Evolutionary conservation across 2,113 vertebrate genomes (phyloP), one percentile per base, ranked within the genome.

Genomic region (Diadophis punctatus): DNA sequence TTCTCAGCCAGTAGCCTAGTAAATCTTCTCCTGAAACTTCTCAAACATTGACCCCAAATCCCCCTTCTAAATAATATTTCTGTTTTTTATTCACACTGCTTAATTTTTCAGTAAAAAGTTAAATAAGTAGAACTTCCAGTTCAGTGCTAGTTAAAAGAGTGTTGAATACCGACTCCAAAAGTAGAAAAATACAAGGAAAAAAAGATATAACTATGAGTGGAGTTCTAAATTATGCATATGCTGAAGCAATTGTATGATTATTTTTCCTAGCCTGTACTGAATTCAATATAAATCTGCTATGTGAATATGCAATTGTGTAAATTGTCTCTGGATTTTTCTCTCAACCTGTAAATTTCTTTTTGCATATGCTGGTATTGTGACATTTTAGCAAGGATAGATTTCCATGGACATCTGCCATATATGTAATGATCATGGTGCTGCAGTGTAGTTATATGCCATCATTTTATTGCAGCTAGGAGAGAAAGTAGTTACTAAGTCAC

Each of bases 401-500:
- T 56, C 91, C 30, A 18, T 86, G 87, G 93, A 90, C 89, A 93
- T 68, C 89, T 90, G 74, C 88, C 74, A 93, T 91, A 30, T 60
- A 91, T 53, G 55, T 53, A 90, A 34, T 1, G 86, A 51, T 87
- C 95, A 60, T 52, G 90, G 60, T 0, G 1, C 53, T 51, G 84
- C 25, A 63, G 39, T 90, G 74, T 89, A 95, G 74, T 89, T 53
- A 93, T 93, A 14, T 80, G 90, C 91, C 95, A 93, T 88, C 91
- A 74, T 93, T 96, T 96, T 74, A 90, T 58, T 91, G 93, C 86
- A 16, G 89, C 93, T 89, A 92, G 53, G 0, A 5, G 86, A 87
- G 86, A 91, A 87, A 95, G 90, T 6, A 53, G 92, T 93, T 95
- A 94, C 95, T 92, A 95, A 89, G 93, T 93, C 95, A 94, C 90